Evolutionary conservation across 2,888 invertebrate genomes (phyloP), one percentile per base, ranked within the genome.

Genomic region (Teleogryllus oceanicus): DNA sequence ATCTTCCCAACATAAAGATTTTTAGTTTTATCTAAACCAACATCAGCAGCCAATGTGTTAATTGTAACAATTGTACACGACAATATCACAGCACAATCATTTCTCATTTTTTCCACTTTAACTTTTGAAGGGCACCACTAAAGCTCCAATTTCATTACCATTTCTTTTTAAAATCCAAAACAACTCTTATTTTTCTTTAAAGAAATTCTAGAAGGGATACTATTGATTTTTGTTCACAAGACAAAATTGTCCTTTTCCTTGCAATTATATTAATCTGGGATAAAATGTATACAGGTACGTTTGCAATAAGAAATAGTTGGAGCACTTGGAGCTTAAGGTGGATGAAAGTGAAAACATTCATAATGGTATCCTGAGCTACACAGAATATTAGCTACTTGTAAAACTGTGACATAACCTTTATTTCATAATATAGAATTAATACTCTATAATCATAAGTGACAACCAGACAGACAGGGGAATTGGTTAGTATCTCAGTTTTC

Each of bases 71-170:
- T 79, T 81, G 81, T 82, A 81, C 81, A 82, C 78, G 81, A 82
- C 82, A 82, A 81, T 82, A 82, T 82, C 82, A 82, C 82, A 82
- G 82, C 82, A 82, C 82, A 82, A 81, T 82, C 80, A 82, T 82
- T 81, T 81, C 78, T 74, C 75, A 51, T 78, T 79, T 75, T 79
- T 79, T 49, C 77, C 77, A 20, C 24, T 49, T 37, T 80, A 75
- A 76, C 74, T 78, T 79, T 79, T 49, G 74, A 77, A 80, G 80
- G 78, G 79, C 79, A 81, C 78, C 78, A 77, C 50, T 21, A 76
- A 79, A 79, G 81, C 81, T 79, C 62, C 76, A 78, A 50, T 78
- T 51, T 76, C 82, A 76, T 80, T 74, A 62, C 80, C 80, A 78
- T 80, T 81, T 80, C 77, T 80, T 80, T 79, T 75, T 78, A 74